phyloP scores from a whole-genome alignment of 2,888 invertebrate species.

The Icerya purchasi region DNA sequence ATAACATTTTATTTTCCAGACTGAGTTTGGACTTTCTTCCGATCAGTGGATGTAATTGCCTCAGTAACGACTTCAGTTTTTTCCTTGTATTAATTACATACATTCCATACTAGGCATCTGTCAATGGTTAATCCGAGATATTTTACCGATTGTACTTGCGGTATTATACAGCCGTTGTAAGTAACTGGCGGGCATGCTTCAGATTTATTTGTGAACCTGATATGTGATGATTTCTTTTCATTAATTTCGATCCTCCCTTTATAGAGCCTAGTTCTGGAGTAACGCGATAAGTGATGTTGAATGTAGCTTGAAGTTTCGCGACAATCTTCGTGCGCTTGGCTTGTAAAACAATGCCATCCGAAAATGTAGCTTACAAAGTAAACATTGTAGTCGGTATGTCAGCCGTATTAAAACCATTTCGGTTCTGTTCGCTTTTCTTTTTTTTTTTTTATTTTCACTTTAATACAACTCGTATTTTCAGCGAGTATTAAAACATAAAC shows the following conservation, averaged over 20 bases:
- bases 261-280: background rate
- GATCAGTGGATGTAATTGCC: background rate
- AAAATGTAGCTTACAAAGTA: background rate
- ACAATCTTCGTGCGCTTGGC: background rate
- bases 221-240: background rate
- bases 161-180: background rate
- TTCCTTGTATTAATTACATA: background rate
- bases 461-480: too few relatives aligned
- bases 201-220: background rate
- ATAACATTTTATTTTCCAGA: background rate
- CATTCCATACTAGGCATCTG: background rate
- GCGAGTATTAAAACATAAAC: too few relatives aligned
- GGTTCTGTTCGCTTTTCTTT: too few relatives aligned
- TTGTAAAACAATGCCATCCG: background rate
- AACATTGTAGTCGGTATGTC: background rate
- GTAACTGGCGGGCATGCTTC: background rate
- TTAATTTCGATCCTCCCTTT: background rate
- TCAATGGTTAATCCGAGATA: background rate
- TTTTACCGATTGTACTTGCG: background rate
- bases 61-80: background rate
- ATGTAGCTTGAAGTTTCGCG: background rate
- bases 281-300: background rate
- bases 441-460: too few relatives aligned
- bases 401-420: too few relatives aligned
- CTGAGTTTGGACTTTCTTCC: background rate